phyloP scores from a whole-genome alignment of 2,888 invertebrate species.

The Dicranocentrus wangi region DNA sequence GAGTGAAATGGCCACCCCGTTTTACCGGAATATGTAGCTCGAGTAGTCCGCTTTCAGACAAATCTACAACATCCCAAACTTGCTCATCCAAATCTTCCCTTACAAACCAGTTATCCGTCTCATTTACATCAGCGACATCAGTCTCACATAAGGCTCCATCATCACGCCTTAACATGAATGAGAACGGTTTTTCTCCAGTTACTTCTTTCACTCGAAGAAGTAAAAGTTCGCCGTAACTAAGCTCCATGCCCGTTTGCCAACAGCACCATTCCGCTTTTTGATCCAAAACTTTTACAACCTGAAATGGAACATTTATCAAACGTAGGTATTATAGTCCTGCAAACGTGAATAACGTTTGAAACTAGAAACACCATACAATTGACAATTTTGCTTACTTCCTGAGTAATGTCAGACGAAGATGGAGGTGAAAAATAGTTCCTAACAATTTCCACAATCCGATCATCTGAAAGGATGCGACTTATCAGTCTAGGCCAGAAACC shows the following conservation, averaged over 20 bases:
- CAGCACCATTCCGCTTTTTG: slow-evolving; percentile 90
- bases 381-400: slow-evolving; percentile 51
- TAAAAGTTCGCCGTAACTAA: slow-evolving; percentile 87
- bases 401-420: slow-evolving; percentile 69
- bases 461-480: slow-evolving; percentile 88
- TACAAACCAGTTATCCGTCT: slow-evolving; percentile 58
- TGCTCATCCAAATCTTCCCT: slow-evolving; percentile 80
- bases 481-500: slow-evolving; percentile 98
- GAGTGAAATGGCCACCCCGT: not conserved
- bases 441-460: slow-evolving; percentile 86
- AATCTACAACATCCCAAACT: slow-evolving; percentile 88
- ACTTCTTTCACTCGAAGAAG: slow-evolving; percentile 90
- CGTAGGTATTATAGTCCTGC: not conserved
- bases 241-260: slow-evolving; percentile 93
- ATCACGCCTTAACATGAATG: slow-evolving; percentile 72
- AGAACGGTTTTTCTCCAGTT: slow-evolving; percentile 72
- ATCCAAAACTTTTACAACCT: slow-evolving; percentile 80
- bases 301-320: slow-evolving; percentile 9
- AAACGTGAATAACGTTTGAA: not conserved
- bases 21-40: slow-evolving; percentile 82
- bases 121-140: slow-evolving; percentile 65
- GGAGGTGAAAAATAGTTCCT: slow-evolving; percentile 83
- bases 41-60: slow-evolving; percentile 85
- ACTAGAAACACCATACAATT: not conserved
- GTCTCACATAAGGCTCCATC: slow-evolving; percentile 72